These are phyloP conservation scores for Melanerpes formicivorus DNA, from an alignment of 2,113 vertebrate species.

Conservation along the genomic window DNA sequence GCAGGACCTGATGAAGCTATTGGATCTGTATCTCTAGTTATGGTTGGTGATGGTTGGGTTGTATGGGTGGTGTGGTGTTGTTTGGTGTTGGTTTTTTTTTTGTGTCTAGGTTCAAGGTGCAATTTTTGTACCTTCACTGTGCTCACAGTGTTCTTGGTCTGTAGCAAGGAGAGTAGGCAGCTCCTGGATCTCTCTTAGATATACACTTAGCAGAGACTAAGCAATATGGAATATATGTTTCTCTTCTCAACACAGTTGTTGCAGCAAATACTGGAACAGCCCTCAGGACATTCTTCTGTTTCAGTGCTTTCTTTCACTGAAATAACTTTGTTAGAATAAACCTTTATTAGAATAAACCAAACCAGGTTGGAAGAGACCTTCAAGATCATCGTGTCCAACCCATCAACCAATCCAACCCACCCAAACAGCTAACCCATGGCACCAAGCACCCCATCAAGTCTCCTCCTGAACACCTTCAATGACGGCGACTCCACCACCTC, in stretches of 20 bases:
- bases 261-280: not conserved
- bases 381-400: too few species aligned
- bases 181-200: not conserved
- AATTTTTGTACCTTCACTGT: accelerated
- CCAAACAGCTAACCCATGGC: too few species aligned
- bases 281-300: not conserved
- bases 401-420: too few species aligned
- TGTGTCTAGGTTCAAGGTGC: not conserved
- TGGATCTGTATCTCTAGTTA: not conserved
- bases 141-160: not conserved
- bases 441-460: too few species aligned
- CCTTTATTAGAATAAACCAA: too few species aligned
- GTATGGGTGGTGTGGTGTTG: too few species aligned
- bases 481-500: too few species aligned
- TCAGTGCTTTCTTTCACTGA: not conserved
- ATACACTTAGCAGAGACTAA: not conserved
- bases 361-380: too few species aligned
- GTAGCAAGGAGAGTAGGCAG: not conserved
- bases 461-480: too few species aligned
- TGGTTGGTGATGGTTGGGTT: not conserved
- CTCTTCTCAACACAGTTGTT: not conserved
- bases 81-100: not conserved
- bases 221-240: not conserved
- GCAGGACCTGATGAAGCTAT: not conserved
- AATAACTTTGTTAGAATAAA: too few species aligned